Base-by-base conservation (phyloP, 2,797 vertebrate species). In the Cetoscarus ocellatus region DNA sequence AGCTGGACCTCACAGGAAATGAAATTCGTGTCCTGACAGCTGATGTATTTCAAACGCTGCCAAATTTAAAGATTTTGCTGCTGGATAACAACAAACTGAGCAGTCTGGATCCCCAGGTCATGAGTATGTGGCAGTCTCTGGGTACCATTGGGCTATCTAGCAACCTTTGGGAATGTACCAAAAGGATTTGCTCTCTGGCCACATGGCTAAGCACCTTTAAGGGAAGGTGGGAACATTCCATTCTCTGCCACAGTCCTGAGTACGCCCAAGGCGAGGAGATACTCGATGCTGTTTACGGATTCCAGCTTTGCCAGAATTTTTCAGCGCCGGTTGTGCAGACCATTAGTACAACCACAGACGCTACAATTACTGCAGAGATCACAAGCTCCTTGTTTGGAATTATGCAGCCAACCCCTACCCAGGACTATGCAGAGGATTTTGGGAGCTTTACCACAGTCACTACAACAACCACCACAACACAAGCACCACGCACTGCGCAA, bases 191-290 rank as follows among this genome's bases (percentile, higher is more conserved):
- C 93, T 94, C 96, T 75, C 91, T 99, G 86, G 98, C 97, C 84
- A 96, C 95, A 89, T 99, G 98, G 98, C 78, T 99, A 82, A 96
- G 97, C 89, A 95, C 93, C 89, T 99, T 99, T 92, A 97, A 96
- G 92, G 97, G 97, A 92, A 96, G 97, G 91, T 98, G 97, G 97
- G 98, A 99, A 92, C 97, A 98, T 85, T 96, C 97, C 52, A 98
- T 99, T 87, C 94, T 99, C 77, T 99, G 98, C 90, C 96, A 98
- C 83, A 97, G 95, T 87, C 98, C 98, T 34, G 96, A 99, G 91
- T 97, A 97, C 82, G 96, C 97, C 88, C 97, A 99, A 93, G 98
- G 98, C 58, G 98, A 99, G 96, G 97, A 99, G 94, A 98, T 99
- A 94, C 95, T 99, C 79, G 98, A 99, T 65, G 98, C 98, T 0